Percentiles rank a stretch among this genome's conserved stretches.
Evolutionary conservation across 1,140 invertebrate genomes (phyloP).

Genomic region (Drosophila repleta): DNA sequence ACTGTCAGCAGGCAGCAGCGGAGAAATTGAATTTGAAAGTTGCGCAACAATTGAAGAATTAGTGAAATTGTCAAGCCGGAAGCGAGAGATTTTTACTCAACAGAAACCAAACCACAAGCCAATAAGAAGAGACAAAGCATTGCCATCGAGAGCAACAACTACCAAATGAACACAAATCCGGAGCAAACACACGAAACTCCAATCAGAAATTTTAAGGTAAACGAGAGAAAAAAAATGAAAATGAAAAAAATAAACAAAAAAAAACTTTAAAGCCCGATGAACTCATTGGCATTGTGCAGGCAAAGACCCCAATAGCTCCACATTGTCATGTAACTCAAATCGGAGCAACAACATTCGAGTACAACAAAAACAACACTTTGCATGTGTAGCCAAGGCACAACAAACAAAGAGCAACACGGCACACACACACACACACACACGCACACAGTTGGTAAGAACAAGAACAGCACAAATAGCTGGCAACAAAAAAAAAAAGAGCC

Average conservation of each 20-base stretch:
- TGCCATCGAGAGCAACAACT: conserved; percentile 1
- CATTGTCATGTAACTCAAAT: conserved; percentile 76
- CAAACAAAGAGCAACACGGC: conserved; percentile 50
- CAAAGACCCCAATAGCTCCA: conserved; percentile 60
- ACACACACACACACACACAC: conserved; percentile 23
- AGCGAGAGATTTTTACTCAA: conserved; percentile 29
- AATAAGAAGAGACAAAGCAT: neutral
- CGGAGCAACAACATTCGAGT: conserved; percentile 28
- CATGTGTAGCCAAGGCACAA: conserved; percentile 57
- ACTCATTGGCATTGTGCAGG: conserved; percentile 70
- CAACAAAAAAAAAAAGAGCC: conserved; percentile 49
- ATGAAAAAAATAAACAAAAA: conserved; percentile 7
- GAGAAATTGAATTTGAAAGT: conserved; percentile 35
- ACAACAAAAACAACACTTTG: conserved; percentile 77
- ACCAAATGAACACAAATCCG: conserved; percentile 23
- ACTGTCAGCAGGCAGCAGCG: conserved; percentile 5
- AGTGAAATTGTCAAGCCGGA: conserved; percentile 52
- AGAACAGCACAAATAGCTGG: conserved; percentile 20
- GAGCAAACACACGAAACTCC: conserved; percentile 14
- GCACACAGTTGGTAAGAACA: conserved; percentile 25
- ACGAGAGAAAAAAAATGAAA: conserved; percentile 17
- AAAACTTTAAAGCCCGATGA: conserved; percentile 49
- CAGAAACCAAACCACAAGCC: conserved; percentile 15
- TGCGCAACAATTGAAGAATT: conserved; percentile 51
- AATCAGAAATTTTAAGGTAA: conserved; percentile 36